Percentiles rank a stretch among this genome's conserved stretches.
Evolutionary conservation across 2,113 vertebrate species (phyloP).

Genomic region (Actenoides lindsayi): DNA sequence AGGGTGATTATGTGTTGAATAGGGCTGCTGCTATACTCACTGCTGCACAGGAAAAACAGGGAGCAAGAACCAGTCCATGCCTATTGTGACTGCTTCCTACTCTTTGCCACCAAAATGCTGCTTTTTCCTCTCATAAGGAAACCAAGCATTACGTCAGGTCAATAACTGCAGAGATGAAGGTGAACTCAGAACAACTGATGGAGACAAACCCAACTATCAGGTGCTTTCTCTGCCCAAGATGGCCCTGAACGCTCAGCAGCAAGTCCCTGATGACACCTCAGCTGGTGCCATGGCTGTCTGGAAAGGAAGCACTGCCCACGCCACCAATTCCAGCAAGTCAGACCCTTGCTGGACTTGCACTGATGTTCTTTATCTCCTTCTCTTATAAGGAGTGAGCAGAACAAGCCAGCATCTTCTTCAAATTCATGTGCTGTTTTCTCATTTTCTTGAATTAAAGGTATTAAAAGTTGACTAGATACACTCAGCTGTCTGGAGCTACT

Average conservation of each 20-base stretch:
- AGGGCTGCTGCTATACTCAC: neutral
- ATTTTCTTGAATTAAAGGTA: neutral
- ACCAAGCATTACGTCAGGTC: accelerated
- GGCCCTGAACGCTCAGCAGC: accelerated
- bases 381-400: neutral
- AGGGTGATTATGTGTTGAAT: neutral
- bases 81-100: neutral
- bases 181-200: neutral
- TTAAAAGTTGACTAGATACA: neutral
- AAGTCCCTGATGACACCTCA: neutral
- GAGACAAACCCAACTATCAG: neutral
- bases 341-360: neutral
- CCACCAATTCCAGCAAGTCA: neutral
- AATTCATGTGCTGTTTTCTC: neutral
- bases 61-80: neutral
- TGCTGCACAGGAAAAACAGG: neutral
- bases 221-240: neutral
- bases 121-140: neutral
- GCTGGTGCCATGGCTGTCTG: neutral
- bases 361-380: neutral
- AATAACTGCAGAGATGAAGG: neutral
- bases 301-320: accelerated
- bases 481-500: neutral
- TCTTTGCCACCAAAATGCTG: neutral
- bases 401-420: neutral